phyloP scores from a whole-genome alignment of 2,888 invertebrate genomes.

The Dryobota labecula region DNA sequence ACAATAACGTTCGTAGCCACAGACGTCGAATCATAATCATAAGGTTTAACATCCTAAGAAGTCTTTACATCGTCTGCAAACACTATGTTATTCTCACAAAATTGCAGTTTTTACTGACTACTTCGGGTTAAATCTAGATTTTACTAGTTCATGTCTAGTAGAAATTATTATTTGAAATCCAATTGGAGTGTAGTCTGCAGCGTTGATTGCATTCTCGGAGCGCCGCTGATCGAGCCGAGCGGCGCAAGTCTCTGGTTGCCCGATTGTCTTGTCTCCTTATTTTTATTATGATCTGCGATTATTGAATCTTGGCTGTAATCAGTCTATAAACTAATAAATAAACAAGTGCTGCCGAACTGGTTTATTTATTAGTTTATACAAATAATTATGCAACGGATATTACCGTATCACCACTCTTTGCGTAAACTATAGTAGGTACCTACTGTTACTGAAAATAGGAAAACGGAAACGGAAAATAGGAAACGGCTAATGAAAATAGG shows the following conservation, averaged over 20 bases:
- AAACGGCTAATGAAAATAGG: too few relatives aligned
- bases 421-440: neutral
- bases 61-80: conserved; percentile 26
- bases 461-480: too few relatives aligned
- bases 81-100: conserved; percentile 31
- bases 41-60: conserved; percentile 31
- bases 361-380: neutral
- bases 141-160: conserved; percentile 51
- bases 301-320: conserved; percentile 25
- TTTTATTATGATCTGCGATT: conserved; percentile 46
- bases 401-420: neutral
- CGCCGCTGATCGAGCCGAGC: conserved; percentile 44
- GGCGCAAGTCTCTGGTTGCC: conserved; percentile 33
- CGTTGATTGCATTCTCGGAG: conserved; percentile 67
- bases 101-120: conserved; percentile 55
- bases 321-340: too few relatives aligned
- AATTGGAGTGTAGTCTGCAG: conserved; percentile 63
- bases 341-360: too few relatives aligned
- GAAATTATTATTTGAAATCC: conserved; percentile 68
- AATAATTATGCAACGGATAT: neutral
- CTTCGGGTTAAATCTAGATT: conserved; percentile 45
- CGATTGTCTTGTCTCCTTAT: conserved; percentile 33
- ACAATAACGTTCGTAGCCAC: conserved; percentile 36
- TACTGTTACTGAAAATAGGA: too few relatives aligned
- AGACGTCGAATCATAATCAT: conserved; percentile 31